Conservation (phyloP, 2,797 vertebrate genomes). For the Gymnoscopelus braueri region DNA sequence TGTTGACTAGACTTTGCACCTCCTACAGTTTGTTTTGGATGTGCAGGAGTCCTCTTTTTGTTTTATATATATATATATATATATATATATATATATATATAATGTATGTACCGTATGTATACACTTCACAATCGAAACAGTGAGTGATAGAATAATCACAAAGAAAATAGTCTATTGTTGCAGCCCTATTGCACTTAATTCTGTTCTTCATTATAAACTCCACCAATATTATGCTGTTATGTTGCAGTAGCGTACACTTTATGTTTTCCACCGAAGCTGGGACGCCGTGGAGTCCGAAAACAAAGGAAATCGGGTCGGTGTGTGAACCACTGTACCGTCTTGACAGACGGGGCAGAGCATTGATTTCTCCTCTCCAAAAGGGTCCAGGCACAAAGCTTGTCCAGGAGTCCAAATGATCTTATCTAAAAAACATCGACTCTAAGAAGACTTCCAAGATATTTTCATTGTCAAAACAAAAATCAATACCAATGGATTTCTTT, state of each 20-base stretch:
- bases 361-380: slow-evolving; percentile 37
- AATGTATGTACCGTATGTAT: no score
- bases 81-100: no score
- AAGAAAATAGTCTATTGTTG: no score
- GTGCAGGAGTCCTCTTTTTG: no score
- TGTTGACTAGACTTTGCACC: no score
- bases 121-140: no score
- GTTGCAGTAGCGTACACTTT: not conserved
- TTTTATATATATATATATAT: no score
- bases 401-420: slow-evolving; percentile 1
- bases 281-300: slow-evolving; percentile 31
- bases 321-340: not conserved
- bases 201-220: slow-evolving; percentile 16
- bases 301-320: slow-evolving; percentile 22
- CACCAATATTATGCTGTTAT: slow-evolving; percentile 2
- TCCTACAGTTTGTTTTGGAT: no score
- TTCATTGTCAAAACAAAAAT: not conserved
- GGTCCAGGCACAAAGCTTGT: slow-evolving; percentile 17
- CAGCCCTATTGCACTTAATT: slow-evolving; percentile 8
- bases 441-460: not conserved
- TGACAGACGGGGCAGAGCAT: slow-evolving; percentile 30
- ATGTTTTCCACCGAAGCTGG: slow-evolving; percentile 6
- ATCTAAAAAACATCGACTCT: slow-evolving; percentile 8
- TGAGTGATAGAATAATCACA: no score
- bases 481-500: slow-evolving; percentile 7